Evolutionary conservation across 2,113 vertebrate species (phyloP).

Genomic region (Gymnogyps californianus): DNA sequence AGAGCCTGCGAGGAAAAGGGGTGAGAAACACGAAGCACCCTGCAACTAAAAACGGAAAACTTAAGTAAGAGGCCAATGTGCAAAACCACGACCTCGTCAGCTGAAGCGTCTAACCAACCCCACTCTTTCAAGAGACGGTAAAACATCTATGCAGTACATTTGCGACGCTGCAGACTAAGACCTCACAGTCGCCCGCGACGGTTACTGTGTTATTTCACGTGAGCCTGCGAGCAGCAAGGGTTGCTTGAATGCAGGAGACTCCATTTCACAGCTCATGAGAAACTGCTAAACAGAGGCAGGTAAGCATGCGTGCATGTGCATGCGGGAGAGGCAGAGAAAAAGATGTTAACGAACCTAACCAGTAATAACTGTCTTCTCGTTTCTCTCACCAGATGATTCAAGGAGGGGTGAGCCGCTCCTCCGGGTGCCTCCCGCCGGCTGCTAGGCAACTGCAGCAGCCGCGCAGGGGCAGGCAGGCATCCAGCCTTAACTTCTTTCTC

Average conservation of each 20-base stretch:
- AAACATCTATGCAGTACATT: rapidly evolving
- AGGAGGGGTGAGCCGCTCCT: not conserved
- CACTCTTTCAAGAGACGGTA: not conserved
- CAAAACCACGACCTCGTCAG: not conserved
- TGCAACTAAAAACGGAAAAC: not conserved
- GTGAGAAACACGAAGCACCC: not conserved
- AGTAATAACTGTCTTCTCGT: not conserved
- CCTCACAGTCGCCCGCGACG: rapidly evolving
- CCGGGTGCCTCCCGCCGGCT: not conserved
- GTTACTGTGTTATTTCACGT: rapidly evolving
- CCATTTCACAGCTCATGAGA: not conserved
- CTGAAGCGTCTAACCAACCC: not conserved
- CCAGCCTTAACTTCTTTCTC: not conserved
- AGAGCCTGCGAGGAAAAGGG: rapidly evolving
- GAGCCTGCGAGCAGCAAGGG: not conserved
- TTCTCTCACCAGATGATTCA: not conserved
- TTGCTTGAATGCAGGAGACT: not conserved
- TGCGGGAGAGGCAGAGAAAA: not conserved
- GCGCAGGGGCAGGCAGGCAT: not conserved
- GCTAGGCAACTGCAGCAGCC: slow-evolving; percentile 29
- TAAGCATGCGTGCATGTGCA: not conserved
- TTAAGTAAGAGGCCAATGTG: not conserved
- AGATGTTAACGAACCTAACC: not conserved
- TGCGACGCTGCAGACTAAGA: rapidly evolving
- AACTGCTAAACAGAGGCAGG: not conserved